Evolutionary conservation across 2,113 vertebrate genomes (phyloP).

Genomic region (Oryzias woworae): DNA sequence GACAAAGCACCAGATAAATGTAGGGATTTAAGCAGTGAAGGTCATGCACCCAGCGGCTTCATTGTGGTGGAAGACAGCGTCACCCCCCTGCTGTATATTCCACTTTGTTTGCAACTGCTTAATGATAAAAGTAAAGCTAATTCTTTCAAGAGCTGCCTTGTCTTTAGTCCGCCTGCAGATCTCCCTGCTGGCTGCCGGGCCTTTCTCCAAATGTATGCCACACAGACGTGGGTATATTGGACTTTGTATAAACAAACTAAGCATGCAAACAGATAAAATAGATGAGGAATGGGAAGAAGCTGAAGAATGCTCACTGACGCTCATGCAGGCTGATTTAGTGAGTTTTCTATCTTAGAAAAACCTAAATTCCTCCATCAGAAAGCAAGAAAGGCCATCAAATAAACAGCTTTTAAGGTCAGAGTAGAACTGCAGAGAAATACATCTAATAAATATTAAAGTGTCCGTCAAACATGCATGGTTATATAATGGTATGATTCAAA

Average conservation of each 20-base stretch:
- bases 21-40: conserved; percentile 43
- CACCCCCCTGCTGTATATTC: background rate
- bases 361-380: conserved; percentile 31
- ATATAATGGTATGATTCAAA: conserved; percentile 2
- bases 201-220: conserved; percentile 6
- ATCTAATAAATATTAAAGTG: conserved; percentile 29
- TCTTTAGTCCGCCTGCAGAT: conserved; percentile 9
- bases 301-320: background rate
- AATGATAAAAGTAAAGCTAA: conserved; percentile 19
- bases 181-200: background rate
- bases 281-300: conserved; percentile 10
- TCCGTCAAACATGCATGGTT: conserved; percentile 3
- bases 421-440: conserved; percentile 16
- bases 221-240: background rate
- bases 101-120: conserved; percentile 3
- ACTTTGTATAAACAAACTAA: background rate
- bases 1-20: conserved; percentile 28
- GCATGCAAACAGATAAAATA: background rate
- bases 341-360: conserved; percentile 12
- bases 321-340: background rate
- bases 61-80: conserved; percentile 1
- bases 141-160: conserved; percentile 3
- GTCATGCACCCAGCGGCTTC: conserved; percentile 27
- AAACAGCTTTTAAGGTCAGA: conserved; percentile 24
- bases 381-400: conserved; percentile 37